A percentile compares a stretch with the other conserved stretches of the same genome.
Evolutionary conservation across 1,140 invertebrate species (phyloP).

Genomic region (Tyrophagus putrescentiae): DNA sequence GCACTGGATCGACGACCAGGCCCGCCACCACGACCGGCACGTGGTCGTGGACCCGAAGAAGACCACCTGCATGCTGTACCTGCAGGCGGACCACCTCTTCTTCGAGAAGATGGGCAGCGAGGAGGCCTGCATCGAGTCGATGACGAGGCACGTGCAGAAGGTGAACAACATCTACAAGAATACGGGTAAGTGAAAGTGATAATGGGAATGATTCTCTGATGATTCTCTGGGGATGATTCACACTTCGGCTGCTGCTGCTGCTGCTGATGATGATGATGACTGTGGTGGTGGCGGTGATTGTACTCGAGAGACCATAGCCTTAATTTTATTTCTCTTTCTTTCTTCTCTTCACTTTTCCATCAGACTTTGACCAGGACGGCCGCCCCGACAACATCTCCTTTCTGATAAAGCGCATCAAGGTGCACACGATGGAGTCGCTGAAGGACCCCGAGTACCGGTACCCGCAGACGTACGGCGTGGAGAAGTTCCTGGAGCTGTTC

Average conservation of each 20-base stretch:
- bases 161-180: conserved; percentile 80
- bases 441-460: conserved; percentile 71
- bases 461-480: conserved; percentile 79
- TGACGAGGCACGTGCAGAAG: conserved; percentile 80
- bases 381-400: conserved; percentile 82
- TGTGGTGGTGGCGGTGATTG: too few species aligned
- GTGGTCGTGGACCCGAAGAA: conserved; percentile 56
- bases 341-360: conserved; percentile 32
- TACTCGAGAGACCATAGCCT: conserved; percentile 7
- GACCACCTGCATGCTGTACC: conserved; percentile 67
- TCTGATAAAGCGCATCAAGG: conserved; percentile 89
- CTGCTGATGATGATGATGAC: too few species aligned
- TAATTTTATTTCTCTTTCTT: conserved; percentile 4
- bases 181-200: conserved; percentile 47
- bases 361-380: conserved; percentile 85
- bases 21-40: conserved; percentile 36
- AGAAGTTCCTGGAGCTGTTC: conserved; percentile 82
- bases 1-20: conserved; percentile 25
- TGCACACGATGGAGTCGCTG: conserved; percentile 64
- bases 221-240: too few species aligned
- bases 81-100: conserved; percentile 88
- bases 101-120: conserved; percentile 78
- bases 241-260: too few species aligned
- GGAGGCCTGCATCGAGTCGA: conserved; percentile 84
- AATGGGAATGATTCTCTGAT: neutral